Conservation (phyloP, 1,140 invertebrate genomes). For the Armadillidium nasatum region DNA sequence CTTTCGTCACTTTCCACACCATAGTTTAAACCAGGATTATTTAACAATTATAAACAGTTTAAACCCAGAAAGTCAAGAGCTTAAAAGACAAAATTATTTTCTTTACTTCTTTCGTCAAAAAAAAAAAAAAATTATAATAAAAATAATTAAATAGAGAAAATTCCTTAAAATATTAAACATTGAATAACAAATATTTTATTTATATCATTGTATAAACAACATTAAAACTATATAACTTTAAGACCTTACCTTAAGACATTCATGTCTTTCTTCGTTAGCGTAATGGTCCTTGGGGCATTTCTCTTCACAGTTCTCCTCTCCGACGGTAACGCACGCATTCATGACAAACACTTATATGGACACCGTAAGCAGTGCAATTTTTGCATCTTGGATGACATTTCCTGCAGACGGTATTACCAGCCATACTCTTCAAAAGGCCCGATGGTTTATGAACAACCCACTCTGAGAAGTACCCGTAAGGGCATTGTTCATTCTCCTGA, state of each 20-base stretch:
- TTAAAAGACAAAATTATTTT: not conserved
- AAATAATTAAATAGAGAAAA: no score
- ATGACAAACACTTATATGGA: slow-evolving; percentile 58
- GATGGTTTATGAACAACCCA: slow-evolving; percentile 70
- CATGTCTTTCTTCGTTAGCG: slow-evolving; percentile 60
- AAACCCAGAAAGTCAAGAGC: no score
- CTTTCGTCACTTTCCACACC: no score
- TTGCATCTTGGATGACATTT: slow-evolving; percentile 86
- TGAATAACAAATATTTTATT: no score
- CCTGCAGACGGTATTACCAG: slow-evolving; percentile 75
- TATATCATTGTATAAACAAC: no score
- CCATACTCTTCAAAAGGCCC: slow-evolving; percentile 61
- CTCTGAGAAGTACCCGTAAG: slow-evolving; percentile 74
- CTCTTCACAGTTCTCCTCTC: slow-evolving; percentile 83
- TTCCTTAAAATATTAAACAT: no score
- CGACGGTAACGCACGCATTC: slow-evolving; percentile 77
- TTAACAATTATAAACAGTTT: no score
- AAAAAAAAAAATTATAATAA: no score
- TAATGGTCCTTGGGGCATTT: slow-evolving; percentile 81
- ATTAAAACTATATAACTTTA: not conserved
- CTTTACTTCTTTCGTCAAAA: not conserved
- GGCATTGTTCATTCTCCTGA: slow-evolving; percentile 72
- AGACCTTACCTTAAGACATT: slow-evolving; percentile 54
- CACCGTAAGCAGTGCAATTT: slow-evolving; percentile 77
- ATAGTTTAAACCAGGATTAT: no score